Evolutionary conservation across 2,888 invertebrate species (phyloP), one percentile per base, ranked within the genome.

Genomic region (Drosophila eohydei): DNA sequence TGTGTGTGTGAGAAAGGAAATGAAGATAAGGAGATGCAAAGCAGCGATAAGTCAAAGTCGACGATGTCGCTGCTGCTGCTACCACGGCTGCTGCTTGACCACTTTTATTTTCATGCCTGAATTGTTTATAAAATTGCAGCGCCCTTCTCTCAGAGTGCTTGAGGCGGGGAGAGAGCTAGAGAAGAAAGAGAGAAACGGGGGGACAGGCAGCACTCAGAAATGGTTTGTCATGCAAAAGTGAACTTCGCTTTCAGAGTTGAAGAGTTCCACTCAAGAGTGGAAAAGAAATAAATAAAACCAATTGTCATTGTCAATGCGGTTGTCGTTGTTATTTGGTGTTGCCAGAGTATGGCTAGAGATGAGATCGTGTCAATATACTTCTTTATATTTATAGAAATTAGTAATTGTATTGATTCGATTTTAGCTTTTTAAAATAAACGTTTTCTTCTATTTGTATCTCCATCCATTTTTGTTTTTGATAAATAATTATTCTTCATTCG

Each of bases 21-120:
- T 69, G 55, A 71, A 69, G 76, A 67, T 61, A 68, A 79, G 50
- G 48, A 70, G 74, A 82, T 74, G 78, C 78, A 74, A 70, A 69
- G 64, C 68, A 78, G 60, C 57, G 64, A 73, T 75, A 76, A 72
- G 71, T 71, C 61, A 50, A 71, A 71, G 71, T 57, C 60, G 44
- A 14, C 44, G 26, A 32, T 16, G 41, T 44, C 14, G 56, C 11
- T 43, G 58, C 46, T 21, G 55, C 6, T 38, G 54, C 38, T 16
- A 55, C 38, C 21, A 55, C 71, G 54, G 72, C 70, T 74, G 51
- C 9, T 41, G 46, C 28, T 75, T 83, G 81, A 88, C 83, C 88
- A 87, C 88, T 87, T 88, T 86, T 87, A 86, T 88, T 86, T 87
- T 87, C 82, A 87, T 88, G 87, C 84, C 84, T 88, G 87, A 87